Evolutionary conservation across 2,888 invertebrate species (phyloP).

Genomic region (Pterostichus niger): DNA sequence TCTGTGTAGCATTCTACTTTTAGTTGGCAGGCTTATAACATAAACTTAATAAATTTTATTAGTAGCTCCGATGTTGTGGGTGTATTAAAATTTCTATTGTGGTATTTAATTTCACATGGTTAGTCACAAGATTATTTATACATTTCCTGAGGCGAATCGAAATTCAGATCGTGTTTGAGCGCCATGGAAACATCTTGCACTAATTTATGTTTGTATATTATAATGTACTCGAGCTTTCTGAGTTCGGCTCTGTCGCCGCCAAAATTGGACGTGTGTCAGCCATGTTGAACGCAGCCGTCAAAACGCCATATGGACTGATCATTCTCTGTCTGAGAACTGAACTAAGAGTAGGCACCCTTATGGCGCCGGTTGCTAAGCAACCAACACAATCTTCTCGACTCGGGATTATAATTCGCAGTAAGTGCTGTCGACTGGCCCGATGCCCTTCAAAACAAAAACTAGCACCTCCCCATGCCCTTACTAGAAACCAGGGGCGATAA

Average conservation of each 20-base stretch:
- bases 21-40: constrained; percentile 18
- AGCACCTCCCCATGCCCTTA: background rate
- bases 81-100: constrained; percentile 33
- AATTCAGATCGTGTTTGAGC: background rate
- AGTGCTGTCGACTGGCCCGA: background rate
- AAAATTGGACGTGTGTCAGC: constrained; percentile 39
- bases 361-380: constrained; percentile 56
- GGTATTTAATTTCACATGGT: background rate
- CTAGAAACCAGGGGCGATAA: constrained; percentile 12
- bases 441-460: constrained; percentile 43
- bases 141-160: background rate
- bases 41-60: constrained; percentile 12
- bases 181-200: too few relatives aligned
- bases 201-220: too few relatives aligned
- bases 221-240: too few relatives aligned
- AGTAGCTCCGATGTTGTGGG: background rate
- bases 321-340: constrained; percentile 36
- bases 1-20: background rate
- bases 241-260: background rate
- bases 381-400: constrained; percentile 16
- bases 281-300: constrained; percentile 50
- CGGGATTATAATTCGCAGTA: constrained; percentile 20
- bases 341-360: constrained; percentile 29
- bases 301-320: constrained; percentile 57
- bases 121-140: constrained; percentile 21